Base-by-base conservation (phyloP, 2,113 vertebrate genomes). In the Setophaga petechia region DNA sequence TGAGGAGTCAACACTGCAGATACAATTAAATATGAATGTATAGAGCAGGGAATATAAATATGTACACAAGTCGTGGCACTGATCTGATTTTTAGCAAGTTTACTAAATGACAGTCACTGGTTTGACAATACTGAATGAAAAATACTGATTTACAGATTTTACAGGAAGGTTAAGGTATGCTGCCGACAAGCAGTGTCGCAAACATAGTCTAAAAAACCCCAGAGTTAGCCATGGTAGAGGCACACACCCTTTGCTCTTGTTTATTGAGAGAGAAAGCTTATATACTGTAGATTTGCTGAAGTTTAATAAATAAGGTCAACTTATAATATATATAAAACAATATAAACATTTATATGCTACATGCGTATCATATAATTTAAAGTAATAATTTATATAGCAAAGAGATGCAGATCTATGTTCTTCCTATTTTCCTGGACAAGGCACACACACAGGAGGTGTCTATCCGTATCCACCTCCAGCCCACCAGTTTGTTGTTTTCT, bases 331-430 rank as follows among this genome's bases (percentile, higher is more conserved):
- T 98, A 98, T 98, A 98, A 98, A 98, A 98, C 98, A 98, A 98
- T 98, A 99, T 98, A 99, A 98, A 99, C 98, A 99, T 99, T 99
- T 99, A 99, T 98, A 98, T 98, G 98, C 98, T 99, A 99, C 99
- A 99, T 99, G 99, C 99, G 99, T 99, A 99, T 99, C 97, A 98
- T 99, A 99, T 99, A 99, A 99, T 98, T 99, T 99, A 99, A 99
- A 99, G 97, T 99, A 99, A 99, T 99, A 99, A 99, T 98, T 99
- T 99, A 99, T 99, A 99, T 98, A 97, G 98, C 94, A 87, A 96
- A 97, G 97, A 96, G 95, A 95, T 41, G 92, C 80, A 93, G 94
- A 95, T 89, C 98, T 97, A 99, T 97, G 99, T 99, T 98, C 98
- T 98, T 84, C 98, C 98, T 55, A 98, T 99, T 98, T 99, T 99